Base-by-base conservation (phyloP, 2,888 invertebrate species). In the Sturmia bella region DNA sequence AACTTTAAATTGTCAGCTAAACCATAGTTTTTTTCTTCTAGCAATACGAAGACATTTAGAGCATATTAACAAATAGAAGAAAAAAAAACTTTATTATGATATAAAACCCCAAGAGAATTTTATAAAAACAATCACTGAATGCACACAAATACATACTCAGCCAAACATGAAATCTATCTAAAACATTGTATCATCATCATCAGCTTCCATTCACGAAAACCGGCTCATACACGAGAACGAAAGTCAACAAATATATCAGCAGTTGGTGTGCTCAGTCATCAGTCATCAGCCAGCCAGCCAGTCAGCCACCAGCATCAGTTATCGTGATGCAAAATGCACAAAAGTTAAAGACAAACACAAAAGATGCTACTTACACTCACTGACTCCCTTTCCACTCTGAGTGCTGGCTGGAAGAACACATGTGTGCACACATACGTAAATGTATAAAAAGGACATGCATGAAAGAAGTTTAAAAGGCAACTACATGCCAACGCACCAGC, bases 101-200 rank as follows among this genome's bases (percentile, higher is more conserved):
- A 41, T 32, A 59, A 76, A 76, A 80, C 80, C 70, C 64, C 75
- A 75, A 59, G 39, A 50, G 61, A 43, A 56, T 61, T 66, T 27
- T 72, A 72, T 72, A 72, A 19, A 66, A 72, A 76, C 80, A 80
- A 76, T 76, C 72, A 61, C 27, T 13, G 61, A 61, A 64, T 77
- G n/a, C n/a, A n/a, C n/a, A 73, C 17, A 73, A 70, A 69, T 43
- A 3, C 9, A 32, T 32, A 7, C 32, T 32, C 32, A 3, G 1
- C 7, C 57, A 69, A 52, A 69, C 19, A 66, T 48, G 24, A 64
- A 66, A 64, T 43, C 15, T 66, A 43, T 43, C 15, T 66, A 52
- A 63, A 56, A 63, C 27, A 63, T 61, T 68, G 68, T 56, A 75
- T 48, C 56, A 68, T 61, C 27, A 75, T 48, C 56, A 68, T 61